A percentile compares a stretch with the other conserved stretches of the same genome.
phyloP scores from a whole-genome alignment of 1,140 invertebrate species.

The Sycophaga agraensis region DNA sequence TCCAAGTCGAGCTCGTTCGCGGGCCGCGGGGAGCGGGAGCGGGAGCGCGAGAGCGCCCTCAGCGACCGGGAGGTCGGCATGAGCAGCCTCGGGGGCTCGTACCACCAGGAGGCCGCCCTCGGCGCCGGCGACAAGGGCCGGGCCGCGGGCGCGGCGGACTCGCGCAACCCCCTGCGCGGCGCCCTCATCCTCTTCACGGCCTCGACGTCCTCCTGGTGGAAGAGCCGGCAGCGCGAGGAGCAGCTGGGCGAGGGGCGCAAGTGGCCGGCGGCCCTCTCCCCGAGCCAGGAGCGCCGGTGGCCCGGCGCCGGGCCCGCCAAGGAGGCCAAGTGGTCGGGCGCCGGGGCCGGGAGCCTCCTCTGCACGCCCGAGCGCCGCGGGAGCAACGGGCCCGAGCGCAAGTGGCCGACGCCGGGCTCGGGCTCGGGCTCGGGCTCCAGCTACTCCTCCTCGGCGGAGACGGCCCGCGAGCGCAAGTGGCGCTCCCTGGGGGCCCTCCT shows the following conservation, averaged over 20 bases:
- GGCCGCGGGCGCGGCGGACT: too few relatives aligned
- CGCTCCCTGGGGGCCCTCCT: slow-evolving; percentile 58
- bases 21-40: not conserved
- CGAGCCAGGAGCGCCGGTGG: slow-evolving; percentile 15
- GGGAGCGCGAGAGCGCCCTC: slow-evolving; percentile 37
- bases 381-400: slow-evolving; percentile 1
- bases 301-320: not conserved
- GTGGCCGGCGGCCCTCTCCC: slow-evolving; percentile 1
- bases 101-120: slow-evolving; percentile 24
- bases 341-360: not conserved
- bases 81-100: not conserved
- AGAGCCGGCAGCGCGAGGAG: slow-evolving; percentile 51
- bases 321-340: slow-evolving; percentile 7
- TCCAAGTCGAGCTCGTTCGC: not conserved
- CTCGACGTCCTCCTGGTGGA: slow-evolving; percentile 56
- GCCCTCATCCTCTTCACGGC: slow-evolving; percentile 51
- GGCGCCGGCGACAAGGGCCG: too few relatives aligned
- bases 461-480: slow-evolving; percentile 49
- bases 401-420: slow-evolving; percentile 29
- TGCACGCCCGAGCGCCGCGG: not conserved
- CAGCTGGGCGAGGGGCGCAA: slow-evolving; percentile 23
- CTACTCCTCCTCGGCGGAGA: not conserved
- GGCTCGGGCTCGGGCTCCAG: slow-evolving; percentile 39
- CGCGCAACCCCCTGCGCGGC: slow-evolving; percentile 27
- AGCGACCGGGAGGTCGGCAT: slow-evolving; percentile 42